Evolutionary conservation across 2,797 vertebrate genomes (phyloP).

Genomic region (Syndactyla subalaris): DNA sequence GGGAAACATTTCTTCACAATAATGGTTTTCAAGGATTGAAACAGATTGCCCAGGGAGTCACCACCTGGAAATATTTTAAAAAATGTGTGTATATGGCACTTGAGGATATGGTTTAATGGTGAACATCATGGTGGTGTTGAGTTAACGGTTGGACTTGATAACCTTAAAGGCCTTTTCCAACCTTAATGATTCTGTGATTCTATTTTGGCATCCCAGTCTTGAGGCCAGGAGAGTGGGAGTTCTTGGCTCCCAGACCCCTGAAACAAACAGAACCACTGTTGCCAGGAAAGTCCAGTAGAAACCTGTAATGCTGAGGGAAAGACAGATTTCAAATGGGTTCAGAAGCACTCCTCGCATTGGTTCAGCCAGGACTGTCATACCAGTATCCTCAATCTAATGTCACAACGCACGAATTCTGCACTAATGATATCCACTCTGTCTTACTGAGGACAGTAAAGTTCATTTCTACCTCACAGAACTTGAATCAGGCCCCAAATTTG

Average conservation of each 20-base stretch:
- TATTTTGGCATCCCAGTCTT: not conserved
- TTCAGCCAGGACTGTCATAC: not conserved
- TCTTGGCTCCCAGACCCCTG: not conserved
- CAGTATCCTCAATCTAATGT: not conserved
- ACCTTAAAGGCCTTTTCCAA: not conserved
- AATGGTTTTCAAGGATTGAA: not conserved
- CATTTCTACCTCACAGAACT: not conserved
- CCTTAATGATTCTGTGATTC: not conserved
- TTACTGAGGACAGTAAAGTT: not conserved
- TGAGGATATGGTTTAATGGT: not conserved
- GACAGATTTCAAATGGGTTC: not conserved
- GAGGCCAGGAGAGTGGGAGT: not conserved
- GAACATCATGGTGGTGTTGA: not conserved
- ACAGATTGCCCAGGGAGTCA: not conserved
- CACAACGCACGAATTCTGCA: not conserved
- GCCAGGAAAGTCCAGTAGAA: not conserved
- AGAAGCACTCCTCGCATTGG: not conserved
- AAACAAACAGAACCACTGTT: not conserved
- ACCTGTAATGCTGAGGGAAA: not conserved
- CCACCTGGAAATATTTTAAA: not conserved
- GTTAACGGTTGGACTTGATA: not conserved
- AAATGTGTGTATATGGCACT: not conserved
- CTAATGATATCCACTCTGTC: not conserved
- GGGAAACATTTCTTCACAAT: not conserved
- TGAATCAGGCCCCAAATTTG: not conserved